Conservation (phyloP, 2,113 vertebrate genomes). For the Tragelaphus buxtoni region DNA sequence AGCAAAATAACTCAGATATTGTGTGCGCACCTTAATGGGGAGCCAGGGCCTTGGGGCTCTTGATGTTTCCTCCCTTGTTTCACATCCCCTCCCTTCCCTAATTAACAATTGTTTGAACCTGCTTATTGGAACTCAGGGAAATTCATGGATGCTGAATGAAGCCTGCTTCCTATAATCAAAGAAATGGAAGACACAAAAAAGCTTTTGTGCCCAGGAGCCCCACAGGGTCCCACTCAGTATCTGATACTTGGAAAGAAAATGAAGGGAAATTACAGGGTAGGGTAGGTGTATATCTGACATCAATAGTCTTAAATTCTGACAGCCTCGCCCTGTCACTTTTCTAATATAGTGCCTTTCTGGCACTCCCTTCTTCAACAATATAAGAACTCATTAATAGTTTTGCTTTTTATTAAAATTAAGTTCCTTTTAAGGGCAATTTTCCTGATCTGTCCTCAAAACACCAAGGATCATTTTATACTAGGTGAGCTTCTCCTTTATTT, state of each 20-base stretch:
- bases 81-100: background rate
- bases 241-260: background rate
- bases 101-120: background rate
- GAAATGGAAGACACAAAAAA: background rate
- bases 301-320: background rate
- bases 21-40: background rate
- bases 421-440: background rate
- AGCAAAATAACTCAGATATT: background rate
- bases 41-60: background rate
- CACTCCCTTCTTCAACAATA: background rate
- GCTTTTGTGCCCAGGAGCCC: background rate
- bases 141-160: background rate
- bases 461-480: background rate
- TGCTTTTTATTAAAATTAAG: background rate
- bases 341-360: background rate
- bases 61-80: background rate
- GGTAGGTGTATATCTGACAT: background rate
- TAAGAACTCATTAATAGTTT: background rate
- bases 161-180: background rate
- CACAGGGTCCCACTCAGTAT: background rate
- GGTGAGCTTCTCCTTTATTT: background rate
- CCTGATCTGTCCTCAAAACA: background rate
- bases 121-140: background rate
- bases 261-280: background rate
- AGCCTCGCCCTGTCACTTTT: background rate